Base-by-base conservation (phyloP, 2,888 invertebrate species). In the Chrysolina haemoptera region DNA sequence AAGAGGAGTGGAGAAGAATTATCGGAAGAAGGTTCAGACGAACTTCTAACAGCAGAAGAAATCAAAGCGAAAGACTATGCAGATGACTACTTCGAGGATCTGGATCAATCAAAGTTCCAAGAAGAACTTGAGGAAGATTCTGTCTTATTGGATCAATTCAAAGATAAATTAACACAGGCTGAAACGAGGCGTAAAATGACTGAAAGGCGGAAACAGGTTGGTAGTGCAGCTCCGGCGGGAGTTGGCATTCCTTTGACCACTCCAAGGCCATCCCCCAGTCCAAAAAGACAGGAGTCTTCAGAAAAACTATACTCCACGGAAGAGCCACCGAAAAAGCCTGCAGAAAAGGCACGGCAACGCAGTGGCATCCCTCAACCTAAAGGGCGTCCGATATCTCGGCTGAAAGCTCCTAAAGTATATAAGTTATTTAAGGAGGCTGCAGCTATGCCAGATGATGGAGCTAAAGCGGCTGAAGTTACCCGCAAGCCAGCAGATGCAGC, bases 181-280 rank as follows among this genome's bases (percentile, higher is more conserved):
- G 62, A 18, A 11, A 18, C 53, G 11, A 62, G 68, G 14, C 66
- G 70, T 46, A 20, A 55, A 40, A 8, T 74, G 9, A 11, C 67
- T 8, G 41, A 48, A 40, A 63, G 62, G 9, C 41, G 40, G 11
- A 16, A 66, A 48, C 67, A 48, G n/a, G 55, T 68, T 1, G n/a
- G 40, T n/a, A 46, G 62, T 10, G 59, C 67, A 10, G 63, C 77
- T 50, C 80, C 81, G 14, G 80, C 79, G 0, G 48, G 68, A 22
- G 70, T 72, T 3, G 80, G 80, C 16, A 76, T 82, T 65, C 82
- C 82, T 12, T 70, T 81, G 8, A 80, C 81, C 9, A 81, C 80
- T 9, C 82, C 82, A 1, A 80, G 71, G 40, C 72, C 73, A 1
- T 78, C 79, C 12, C 71, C 78, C n/a, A 75, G 70, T 53, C 82